Conservation (phyloP, 2,113 vertebrate genomes). For the Stegastes partitus region DNA sequence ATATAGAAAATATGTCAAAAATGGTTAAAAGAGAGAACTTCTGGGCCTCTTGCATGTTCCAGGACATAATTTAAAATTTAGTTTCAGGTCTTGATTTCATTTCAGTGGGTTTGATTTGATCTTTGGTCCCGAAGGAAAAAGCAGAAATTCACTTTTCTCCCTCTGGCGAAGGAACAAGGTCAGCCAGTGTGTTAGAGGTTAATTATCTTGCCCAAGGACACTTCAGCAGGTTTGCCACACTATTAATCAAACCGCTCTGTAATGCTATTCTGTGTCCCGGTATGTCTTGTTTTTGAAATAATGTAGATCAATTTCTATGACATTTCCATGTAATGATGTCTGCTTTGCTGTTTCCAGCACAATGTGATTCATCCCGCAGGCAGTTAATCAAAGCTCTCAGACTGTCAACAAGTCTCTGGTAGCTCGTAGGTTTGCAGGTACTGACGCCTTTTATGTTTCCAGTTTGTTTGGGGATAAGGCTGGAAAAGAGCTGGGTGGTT, state of each 20-base stretch:
- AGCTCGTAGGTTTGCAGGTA: neutral
- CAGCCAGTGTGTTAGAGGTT: constrained; percentile 20
- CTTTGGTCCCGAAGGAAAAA: constrained; percentile 1
- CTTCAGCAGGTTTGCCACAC: neutral
- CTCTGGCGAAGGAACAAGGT: constrained; percentile 37
- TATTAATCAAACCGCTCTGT: constrained; percentile 13
- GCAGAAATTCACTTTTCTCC: constrained; percentile 46
- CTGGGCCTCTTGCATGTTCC: neutral
- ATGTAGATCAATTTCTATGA: constrained; percentile 9
- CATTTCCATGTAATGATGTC: neutral
- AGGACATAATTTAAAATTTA: constrained; percentile 20
- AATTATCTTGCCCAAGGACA: constrained; percentile 41
- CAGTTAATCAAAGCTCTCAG: constrained; percentile 33
- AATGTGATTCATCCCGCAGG: neutral
- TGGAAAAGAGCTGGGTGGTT: neutral
- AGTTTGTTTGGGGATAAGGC: constrained; percentile 3
- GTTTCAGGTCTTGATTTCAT: constrained; percentile 41
- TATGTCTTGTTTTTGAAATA: neutral
- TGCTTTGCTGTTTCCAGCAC: neutral
- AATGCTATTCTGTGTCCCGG: neutral
- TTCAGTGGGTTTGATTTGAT: constrained; percentile 45
- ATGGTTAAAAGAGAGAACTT: neutral
- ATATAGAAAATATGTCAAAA: neutral
- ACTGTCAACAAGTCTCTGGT: neutral
- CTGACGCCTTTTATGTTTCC: constrained; percentile 26